A percentile compares a stretch with the other conserved stretches of the same genome.
Evolutionary conservation across 1,140 invertebrate species (phyloP).

Genomic region (Lethrus apterus): DNA sequence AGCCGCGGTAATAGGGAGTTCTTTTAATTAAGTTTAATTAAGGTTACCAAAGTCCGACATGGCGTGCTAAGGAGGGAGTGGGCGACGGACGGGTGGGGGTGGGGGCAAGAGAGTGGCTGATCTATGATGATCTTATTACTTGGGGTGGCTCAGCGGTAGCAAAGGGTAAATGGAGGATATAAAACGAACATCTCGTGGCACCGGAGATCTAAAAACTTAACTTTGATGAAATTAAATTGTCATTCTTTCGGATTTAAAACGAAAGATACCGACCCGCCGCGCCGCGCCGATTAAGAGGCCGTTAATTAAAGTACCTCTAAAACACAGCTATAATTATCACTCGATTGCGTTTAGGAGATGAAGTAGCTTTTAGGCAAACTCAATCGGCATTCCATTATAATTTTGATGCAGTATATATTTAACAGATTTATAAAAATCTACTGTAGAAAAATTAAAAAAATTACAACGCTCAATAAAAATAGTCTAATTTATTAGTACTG

Average conservation of each 20-base stretch:
- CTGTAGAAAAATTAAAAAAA: too few species aligned
- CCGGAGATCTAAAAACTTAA: conserved; percentile 31
- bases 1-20: conserved; percentile 28
- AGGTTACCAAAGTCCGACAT: conserved; percentile 37
- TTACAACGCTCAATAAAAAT: too few species aligned
- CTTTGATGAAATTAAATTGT: conserved; percentile 34
- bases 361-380: too few species aligned
- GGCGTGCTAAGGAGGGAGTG: conserved; percentile 19
- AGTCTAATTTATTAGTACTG: too few species aligned
- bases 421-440: too few species aligned
- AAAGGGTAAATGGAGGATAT: conserved; percentile 33
- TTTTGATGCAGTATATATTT: too few species aligned
- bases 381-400: too few species aligned
- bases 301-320: conserved; percentile 28
- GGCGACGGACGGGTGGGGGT: conserved; percentile 8
- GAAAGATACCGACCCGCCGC: conserved; percentile 12
- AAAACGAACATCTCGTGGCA: conserved; percentile 27
- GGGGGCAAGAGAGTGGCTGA: conserved; percentile 20
- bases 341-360: conserved; percentile 11
- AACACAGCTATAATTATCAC: conserved; percentile 12
- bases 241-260: conserved; percentile 29
- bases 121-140: conserved; percentile 39
- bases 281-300: conserved; percentile 19
- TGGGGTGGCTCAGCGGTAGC: conserved; percentile 15
- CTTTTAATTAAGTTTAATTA: conserved; percentile 42